Conservation (phyloP, 2,797 vertebrate species). For the Paratrypauchen microcephalus region DNA sequence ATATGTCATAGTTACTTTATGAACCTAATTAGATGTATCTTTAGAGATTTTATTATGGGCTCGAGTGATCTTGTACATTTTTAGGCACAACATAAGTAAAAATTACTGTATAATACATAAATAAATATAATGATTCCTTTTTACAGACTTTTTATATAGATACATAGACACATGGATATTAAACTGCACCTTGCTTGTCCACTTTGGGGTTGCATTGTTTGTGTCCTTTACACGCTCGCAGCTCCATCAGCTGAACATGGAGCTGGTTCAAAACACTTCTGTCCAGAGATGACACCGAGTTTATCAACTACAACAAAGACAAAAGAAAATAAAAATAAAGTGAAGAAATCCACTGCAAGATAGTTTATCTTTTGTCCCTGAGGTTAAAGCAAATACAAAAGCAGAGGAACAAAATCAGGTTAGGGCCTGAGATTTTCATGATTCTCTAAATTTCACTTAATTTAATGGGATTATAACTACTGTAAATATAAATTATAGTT, state of each 20-base stretch:
- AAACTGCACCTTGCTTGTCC: slow-evolving; percentile 72
- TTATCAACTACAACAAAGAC: slow-evolving; percentile 83
- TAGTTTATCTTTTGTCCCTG: neutral
- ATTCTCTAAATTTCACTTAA: too few species aligned
- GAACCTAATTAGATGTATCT: neutral
- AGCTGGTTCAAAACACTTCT: slow-evolving; percentile 87
- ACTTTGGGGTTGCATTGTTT: slow-evolving; percentile 92
- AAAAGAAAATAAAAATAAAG: neutral
- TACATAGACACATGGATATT: neutral
- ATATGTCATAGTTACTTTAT: neutral
- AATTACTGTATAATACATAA: neutral
- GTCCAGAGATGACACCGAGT: slow-evolving; percentile 86
- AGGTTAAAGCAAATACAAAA: neutral
- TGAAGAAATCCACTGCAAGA: neutral
- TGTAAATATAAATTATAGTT: too few species aligned
- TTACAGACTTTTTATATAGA: too few species aligned
- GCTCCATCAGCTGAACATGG: slow-evolving; percentile 90
- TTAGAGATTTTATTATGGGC: neutral
- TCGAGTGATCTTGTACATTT: neutral
- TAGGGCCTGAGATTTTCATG: neutral
- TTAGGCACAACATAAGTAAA: neutral
- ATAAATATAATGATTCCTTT: too few species aligned
- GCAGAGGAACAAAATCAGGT: neutral
- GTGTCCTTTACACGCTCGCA: slow-evolving; percentile 92
- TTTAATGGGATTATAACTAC: too few species aligned